Evolutionary conservation across 2,797 vertebrate genomes (phyloP), one percentile per base, ranked within the genome.

Genomic region (Microctenopoma steveboyesi): DNA sequence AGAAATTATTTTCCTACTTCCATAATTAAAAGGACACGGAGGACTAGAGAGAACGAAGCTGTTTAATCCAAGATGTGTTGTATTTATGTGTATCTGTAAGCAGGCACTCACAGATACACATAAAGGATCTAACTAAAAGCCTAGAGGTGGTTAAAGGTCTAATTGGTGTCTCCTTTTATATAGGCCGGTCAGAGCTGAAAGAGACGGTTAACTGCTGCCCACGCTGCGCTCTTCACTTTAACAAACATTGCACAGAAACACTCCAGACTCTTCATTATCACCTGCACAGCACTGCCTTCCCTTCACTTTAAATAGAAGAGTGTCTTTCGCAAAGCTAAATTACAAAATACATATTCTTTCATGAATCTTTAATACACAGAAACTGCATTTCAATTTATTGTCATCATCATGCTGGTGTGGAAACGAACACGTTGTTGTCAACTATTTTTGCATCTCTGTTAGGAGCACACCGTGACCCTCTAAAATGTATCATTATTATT

Each of bases 211-310:
- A 74, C 52, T 46, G 65, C 75, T 60, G 66, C 76, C 79, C 58
- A 82, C 75, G 4, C 72, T 13, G 13, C 27, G 4, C 68, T 69
- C 64, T 51, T 64, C 68, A 50, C 51, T 57, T 47, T 50, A 55
- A 65, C 39, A 72, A 72, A 63, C 71, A 68, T 30, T 42, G 62
- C 62, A 79, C 65, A 79, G 64, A 79, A 75, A 69, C 70, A 66
- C 68, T 65, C 49, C 42, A 65, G 30, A 42, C 14, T 69, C 27
- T 54, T 79, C 30, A 60, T 58, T 70, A 58, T 39, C 16, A 10
- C 37, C 11, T 56, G 52, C 45, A 27, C 28, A 50, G 11, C 37
- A 47, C 22, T 22, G 22, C 22, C 22, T 22, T 22, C 22, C 22
- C 22, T 2, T 45, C 40, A 40, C 45, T 71, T 50, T 39, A 35